Conservation (phyloP, 1,140 invertebrate genomes). For the Steinernema feltiae region DNA sequence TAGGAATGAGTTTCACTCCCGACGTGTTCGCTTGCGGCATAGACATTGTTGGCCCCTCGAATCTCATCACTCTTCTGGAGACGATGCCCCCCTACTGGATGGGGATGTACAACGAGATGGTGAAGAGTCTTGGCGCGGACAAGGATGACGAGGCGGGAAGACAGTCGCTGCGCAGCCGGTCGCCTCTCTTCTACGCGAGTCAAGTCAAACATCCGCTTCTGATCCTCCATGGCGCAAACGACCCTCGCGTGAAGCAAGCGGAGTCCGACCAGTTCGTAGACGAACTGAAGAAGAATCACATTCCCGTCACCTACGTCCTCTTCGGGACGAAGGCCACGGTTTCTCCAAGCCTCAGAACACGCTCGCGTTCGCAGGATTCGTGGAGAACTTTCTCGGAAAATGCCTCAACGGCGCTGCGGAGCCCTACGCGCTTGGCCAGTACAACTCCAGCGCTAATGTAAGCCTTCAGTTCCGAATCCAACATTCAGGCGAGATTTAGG, state of each 20-base stretch:
- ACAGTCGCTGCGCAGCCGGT: constrained; percentile 31
- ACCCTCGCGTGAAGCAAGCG: constrained; percentile 37
- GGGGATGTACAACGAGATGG: constrained; percentile 57
- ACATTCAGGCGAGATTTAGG: not conserved
- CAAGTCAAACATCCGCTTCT: constrained; percentile 38
- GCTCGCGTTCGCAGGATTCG: constrained; percentile 31
- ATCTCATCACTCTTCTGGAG: constrained; percentile 54
- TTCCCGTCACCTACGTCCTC: constrained; percentile 40
- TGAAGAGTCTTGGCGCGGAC: constrained; percentile 51
- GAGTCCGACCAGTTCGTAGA: constrained; percentile 53
- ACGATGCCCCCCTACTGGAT: constrained; percentile 57
- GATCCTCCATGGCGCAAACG: constrained; percentile 41
- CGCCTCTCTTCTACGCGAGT: constrained; percentile 38
- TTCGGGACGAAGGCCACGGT: constrained; percentile 42
- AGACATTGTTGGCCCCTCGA: constrained; percentile 56
- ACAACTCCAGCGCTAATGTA: constrained; percentile 35
- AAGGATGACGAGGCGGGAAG: constrained; percentile 27
- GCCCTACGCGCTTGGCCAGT: constrained; percentile 27
- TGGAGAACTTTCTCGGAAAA: constrained; percentile 32
- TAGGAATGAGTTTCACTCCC: constrained; percentile 57
- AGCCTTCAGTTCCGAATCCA: not conserved
- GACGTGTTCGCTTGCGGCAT: constrained; percentile 57
- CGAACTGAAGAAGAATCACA: constrained; percentile 44
- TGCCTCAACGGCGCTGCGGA: constrained; percentile 32
- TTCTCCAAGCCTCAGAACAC: constrained; percentile 30